Base-by-base conservation (phyloP, 2,888 invertebrate species). In the Nyleta sp. region DNA sequence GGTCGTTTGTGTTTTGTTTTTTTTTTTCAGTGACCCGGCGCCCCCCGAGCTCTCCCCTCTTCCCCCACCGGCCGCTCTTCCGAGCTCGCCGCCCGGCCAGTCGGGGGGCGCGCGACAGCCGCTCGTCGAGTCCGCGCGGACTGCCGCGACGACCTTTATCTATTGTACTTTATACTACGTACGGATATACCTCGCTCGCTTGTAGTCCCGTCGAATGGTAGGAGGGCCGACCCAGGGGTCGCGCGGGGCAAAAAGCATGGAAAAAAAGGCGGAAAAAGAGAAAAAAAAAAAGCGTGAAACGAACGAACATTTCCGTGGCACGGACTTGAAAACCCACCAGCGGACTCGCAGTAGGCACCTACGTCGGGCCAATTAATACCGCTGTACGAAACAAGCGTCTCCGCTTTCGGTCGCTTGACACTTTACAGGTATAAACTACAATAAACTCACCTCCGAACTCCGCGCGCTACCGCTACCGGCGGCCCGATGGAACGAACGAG, bases 281-380 rank as follows among this genome's bases (percentile, higher is more conserved):
- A 83, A 80, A 83, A 81, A 81, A 33, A 79, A 81, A 80, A 78
- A 79, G 80, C 84, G 83, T 85, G 82, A 85, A 83, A 82, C 83
- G 84, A 84, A 86, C 85, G 86, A 87, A 87, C 87, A 86, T 88
- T 88, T 87, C 87, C 87, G 86, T 86, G 83, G 86, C 86, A 85
- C 83, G 85, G 82, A 87, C 87, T 86, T 84, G 83, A 84, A 84
- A 84, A 85, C 83, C 83, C 81, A 83, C 83, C 80, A 77, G 81
- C 83, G 73, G 76, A 79, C 77, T 72, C 79, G 70, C 74, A 68
- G 83, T 81, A 83, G 80, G 78, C 80, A 80, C 82, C 80, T 81
- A 85, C 84, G 86, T 86, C 85, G 86, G 85, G 86, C 87, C 88
- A 89, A 89, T 89, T 89, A 89, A 89, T 89, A 87, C 86, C 84